Evolutionary conservation across 2,113 vertebrate species (phyloP), one percentile per base, ranked within the genome.

Genomic region (Chaenogobius annularis): DNA sequence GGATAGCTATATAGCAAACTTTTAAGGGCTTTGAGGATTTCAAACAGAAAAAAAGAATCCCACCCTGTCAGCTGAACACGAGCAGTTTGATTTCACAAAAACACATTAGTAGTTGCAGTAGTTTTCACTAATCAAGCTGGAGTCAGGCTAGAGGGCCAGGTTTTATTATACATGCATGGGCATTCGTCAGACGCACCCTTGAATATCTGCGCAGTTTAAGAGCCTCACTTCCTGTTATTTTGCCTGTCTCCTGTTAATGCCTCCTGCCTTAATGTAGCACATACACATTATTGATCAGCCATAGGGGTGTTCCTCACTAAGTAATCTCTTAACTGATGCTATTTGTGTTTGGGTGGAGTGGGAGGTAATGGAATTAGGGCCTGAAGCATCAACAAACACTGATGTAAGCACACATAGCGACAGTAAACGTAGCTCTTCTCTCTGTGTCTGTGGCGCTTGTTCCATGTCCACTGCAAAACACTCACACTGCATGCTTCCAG

Each of bases 321-420:
- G 76, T 69, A 66, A 61, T 73, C 76, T 35, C 66, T 67, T 74
- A 84, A 67, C 71, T 62, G 62, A 52, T 12, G 55, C 63, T 4
- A 65, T 80, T 54, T 64, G 47, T 31, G 61, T n/a, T 58, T 65
- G 40, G 0, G 1, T 47, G 48, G 40, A 55, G 31, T 43, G 76
- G 37, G 37, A 48, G 44, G 48, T 68, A 26, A 66, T 73, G n/a
- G 73, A 66, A 82, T 69, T 72, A 79, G 72, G 56, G 62, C 76
- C 79, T 68, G n/a, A 3, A 76, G 75, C 76, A 66, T 68, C 50
- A 73, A 80, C 74, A 74, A 65, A 71, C n/a, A 1, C 67, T 59
- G 44, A 46, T 59, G 75, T 68, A 56, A 54, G n/a, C 64, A 68
- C 56, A 70, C 61, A 79, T 23, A 12, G 14, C 0, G 50, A 70